Base-by-base conservation (phyloP, 2,888 invertebrate species). In the Zelleria hepariella region DNA sequence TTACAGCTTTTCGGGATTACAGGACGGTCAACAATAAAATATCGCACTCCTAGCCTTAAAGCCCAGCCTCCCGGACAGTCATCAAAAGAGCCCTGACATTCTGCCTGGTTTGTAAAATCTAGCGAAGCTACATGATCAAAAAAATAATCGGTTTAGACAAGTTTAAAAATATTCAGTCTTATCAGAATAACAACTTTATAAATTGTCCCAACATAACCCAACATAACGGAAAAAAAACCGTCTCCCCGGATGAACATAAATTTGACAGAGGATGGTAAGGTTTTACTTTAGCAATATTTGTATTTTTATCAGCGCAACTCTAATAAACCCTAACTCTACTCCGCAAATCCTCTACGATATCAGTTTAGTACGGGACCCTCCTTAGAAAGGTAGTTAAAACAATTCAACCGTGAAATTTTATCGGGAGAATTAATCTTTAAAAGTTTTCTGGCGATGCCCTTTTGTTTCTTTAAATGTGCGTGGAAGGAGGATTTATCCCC, bases 371-470 rank as follows among this genome's bases (percentile, higher is more conserved):
- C 71, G 65, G 63, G 70, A 72, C 73, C 76, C 75, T 67, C 64
- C 74, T 70, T 71, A 65, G 65, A 74, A 57, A 78, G 76, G 78
- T 78, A 80, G 79, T 78, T 76, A 75, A 71, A 77, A 71, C 69
- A 77, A 72, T 77, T 80, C 76, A 77, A 79, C 77, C 82, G 84
- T 81, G 81, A 84, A 86, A 85, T 87, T 86, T 86, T 86, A 87
- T 87, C 87, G 77, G 70, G 74, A 76, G 80, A 85, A 86, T 87
- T 85, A 87, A 87, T 86, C 87, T 85, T 73, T 67, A 80, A 80
- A 81, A 85, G 75, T 84, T 82, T 73, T 71, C 72, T 73, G 66
- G 66, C 65, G 66, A 66, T 68, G 76, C 75, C 78, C 81, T 78
- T 82, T 86, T 84, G 78, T 83, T 83, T 83, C 67, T 69, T 63